Conservation (phyloP, 2,113 vertebrate species). For the Anarhynchus alexandrinus region DNA sequence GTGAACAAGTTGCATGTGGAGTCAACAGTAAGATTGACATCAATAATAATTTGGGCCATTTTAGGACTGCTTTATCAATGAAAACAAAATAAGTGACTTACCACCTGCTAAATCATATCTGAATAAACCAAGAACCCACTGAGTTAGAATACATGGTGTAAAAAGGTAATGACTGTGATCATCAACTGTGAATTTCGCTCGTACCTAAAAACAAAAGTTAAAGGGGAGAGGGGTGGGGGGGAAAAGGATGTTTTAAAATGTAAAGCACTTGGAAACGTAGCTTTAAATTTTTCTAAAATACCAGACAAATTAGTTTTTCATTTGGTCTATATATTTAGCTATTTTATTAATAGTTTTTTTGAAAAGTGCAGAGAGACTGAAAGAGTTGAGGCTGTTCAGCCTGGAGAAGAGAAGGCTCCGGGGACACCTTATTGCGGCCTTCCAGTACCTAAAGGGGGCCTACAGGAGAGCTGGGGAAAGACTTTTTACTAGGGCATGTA, state of each 20-base stretch:
- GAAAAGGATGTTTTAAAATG: not conserved
- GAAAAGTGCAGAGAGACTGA: not conserved
- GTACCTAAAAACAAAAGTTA: slow-evolving; percentile 76
- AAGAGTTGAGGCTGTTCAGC: too few relatives aligned
- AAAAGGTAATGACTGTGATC: slow-evolving; percentile 96
- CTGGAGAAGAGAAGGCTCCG: too few relatives aligned
- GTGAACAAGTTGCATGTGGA: not conserved
- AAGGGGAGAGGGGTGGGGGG: not conserved
- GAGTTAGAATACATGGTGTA: slow-evolving; percentile 92
- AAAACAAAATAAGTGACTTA: slow-evolving; percentile 67
- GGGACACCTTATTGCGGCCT: too few relatives aligned
- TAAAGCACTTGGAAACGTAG: not conserved
- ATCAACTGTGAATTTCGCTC: slow-evolving; percentile 90
- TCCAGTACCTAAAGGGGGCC: too few relatives aligned
- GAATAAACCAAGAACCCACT: slow-evolving; percentile 94
- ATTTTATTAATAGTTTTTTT: not conserved
- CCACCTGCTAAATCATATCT: slow-evolving; percentile 92
- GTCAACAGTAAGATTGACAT: not conserved
- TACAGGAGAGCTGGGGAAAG: too few relatives aligned
- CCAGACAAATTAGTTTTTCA: not conserved
- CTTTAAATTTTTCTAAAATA: not conserved
- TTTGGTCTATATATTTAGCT: not conserved
- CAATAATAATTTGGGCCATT: not conserved
- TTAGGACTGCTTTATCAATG: not conserved
- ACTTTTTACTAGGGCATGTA: too few relatives aligned